phyloP scores from a whole-genome alignment of 2,113 vertebrate genomes.

The Dicaeum eximium region DNA sequence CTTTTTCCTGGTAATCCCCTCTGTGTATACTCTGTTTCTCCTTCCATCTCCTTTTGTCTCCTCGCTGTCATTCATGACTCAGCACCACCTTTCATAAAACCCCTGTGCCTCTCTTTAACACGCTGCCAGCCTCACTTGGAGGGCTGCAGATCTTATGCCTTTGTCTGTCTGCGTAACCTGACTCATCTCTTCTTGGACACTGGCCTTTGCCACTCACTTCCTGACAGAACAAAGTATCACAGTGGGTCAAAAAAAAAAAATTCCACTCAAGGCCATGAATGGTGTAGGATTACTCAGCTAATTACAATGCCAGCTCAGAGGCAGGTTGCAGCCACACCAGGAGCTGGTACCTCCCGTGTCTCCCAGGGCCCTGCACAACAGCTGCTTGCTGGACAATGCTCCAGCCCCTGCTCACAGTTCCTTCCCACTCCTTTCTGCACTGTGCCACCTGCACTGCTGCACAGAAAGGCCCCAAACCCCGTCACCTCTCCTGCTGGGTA shows the following conservation, averaged over 20 bases:
- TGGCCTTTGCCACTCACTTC: not conserved
- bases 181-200: not conserved
- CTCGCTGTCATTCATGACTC: constrained; percentile 41
- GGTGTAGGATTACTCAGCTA: not conserved
- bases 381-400: not conserved
- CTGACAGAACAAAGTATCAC: not conserved
- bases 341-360: not conserved
- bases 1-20: not conserved
- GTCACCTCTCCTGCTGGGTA: accelerated
- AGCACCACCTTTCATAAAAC: not conserved
- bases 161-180: not conserved
- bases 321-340: not conserved
- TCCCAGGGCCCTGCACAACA: not conserved
- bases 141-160: not conserved
- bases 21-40: not conserved
- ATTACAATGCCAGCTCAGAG: accelerated
- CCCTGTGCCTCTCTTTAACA: not conserved
- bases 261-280: not conserved
- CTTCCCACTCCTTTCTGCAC: not conserved
- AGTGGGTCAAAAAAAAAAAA: not conserved
- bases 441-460: not conserved
- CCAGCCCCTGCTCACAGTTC: not conserved
- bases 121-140: not conserved
- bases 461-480: not conserved
- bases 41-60: constrained; percentile 13